Conservation (phyloP, 2,797 vertebrate species). For the Xyrichtys novacula region DNA sequence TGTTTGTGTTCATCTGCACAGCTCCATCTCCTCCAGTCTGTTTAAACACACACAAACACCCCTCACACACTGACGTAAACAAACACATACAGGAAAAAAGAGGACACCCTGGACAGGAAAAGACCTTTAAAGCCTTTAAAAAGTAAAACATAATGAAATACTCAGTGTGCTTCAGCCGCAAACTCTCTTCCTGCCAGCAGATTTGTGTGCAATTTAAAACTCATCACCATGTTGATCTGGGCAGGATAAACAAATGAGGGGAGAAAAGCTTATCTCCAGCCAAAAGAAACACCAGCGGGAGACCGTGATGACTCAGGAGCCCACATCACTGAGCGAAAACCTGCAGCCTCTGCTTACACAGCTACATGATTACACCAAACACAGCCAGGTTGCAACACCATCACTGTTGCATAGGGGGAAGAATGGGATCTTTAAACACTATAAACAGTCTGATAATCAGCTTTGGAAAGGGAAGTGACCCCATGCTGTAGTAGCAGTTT, state of each 20-base stretch:
- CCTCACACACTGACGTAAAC: slow-evolving; percentile 13
- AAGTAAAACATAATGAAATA: no score
- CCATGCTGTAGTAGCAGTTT: no score
- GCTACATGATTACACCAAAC: slow-evolving; percentile 51
- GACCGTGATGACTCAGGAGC: slow-evolving; percentile 33
- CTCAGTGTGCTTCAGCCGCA: not conserved
- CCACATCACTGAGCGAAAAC: slow-evolving; percentile 9
- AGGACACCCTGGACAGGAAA: slow-evolving; percentile 14
- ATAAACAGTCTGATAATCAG: not conserved
- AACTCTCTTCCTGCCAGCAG: not conserved
- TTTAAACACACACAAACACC: slow-evolving; percentile 46
- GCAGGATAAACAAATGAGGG: slow-evolving; percentile 24
- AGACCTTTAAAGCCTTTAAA: not conserved
- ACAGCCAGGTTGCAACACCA: slow-evolving; percentile 34
- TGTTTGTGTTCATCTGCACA: slow-evolving; percentile 50
- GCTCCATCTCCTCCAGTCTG: slow-evolving; percentile 28
- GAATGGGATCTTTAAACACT: not conserved
- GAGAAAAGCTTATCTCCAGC: slow-evolving; percentile 20
- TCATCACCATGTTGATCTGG: slow-evolving; percentile 14
- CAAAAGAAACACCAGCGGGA: slow-evolving; percentile 38
- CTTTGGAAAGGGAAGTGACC: no score
- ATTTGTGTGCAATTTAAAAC: slow-evolving; percentile 20
- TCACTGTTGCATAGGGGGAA: not conserved
- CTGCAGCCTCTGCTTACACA: slow-evolving; percentile 44
- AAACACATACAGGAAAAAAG: slow-evolving; percentile 22